A percentile compares a stretch with the other conserved stretches of the same genome.
phyloP scores from a whole-genome alignment of 2,797 vertebrate genomes.

The Fratercula arctica region DNA sequence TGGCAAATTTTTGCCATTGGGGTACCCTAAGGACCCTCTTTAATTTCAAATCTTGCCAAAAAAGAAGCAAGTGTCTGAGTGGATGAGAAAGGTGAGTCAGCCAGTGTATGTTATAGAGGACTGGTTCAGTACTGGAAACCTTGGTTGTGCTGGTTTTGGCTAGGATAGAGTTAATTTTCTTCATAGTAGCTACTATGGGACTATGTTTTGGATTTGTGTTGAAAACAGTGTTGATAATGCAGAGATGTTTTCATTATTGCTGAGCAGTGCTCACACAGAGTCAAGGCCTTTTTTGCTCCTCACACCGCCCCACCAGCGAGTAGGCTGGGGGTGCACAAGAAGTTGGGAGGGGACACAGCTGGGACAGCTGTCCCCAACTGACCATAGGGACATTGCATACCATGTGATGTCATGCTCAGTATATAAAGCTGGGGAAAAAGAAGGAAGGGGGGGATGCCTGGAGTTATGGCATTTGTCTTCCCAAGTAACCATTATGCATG shows the following conservation, averaged over 20 bases:
- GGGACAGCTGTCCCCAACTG: background rate
- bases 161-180: background rate
- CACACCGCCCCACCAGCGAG: background rate
- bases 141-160: background rate
- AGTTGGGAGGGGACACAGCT: background rate
- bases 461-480: background rate
- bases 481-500: background rate
- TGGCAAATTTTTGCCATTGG: background rate
- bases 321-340: background rate
- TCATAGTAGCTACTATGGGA: background rate
- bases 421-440: background rate
- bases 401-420: background rate
- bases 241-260: background rate
- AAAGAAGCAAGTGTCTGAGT: background rate
- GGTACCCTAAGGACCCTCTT: background rate
- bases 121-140: background rate
- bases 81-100: background rate
- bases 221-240: background rate
- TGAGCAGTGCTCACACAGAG: background rate
- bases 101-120: background rate
- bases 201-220: background rate
- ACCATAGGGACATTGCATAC: background rate
- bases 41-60: background rate
- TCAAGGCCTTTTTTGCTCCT: background rate
- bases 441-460: background rate